Conservation (phyloP, 2,113 vertebrate genomes). For the Brachyhypopomus gauderio region DNA sequence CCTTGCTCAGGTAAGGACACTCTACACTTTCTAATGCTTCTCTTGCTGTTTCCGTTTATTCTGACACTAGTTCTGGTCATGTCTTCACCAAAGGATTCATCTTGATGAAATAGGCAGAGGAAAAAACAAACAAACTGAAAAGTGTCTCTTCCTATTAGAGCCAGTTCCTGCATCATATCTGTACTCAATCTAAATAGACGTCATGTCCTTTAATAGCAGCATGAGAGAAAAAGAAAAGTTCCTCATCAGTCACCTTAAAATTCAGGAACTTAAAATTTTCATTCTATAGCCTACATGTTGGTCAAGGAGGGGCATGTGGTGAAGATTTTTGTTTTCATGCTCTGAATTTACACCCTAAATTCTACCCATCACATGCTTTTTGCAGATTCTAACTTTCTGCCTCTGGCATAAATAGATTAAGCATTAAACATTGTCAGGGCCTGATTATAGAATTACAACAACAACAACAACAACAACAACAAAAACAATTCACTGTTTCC, state of each 20-base stretch:
- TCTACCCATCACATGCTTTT: neutral
- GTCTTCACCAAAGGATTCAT: no score
- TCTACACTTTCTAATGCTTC: neutral
- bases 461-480: neutral
- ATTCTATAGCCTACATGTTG: neutral
- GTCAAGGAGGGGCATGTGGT: constrained; percentile 6
- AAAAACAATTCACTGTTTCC: no score
- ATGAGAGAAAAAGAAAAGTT: neutral
- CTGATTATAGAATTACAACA: neutral
- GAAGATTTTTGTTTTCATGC: neutral
- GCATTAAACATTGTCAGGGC: no score
- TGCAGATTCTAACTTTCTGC: neutral
- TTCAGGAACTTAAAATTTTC: neutral
- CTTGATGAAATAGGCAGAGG: no score
- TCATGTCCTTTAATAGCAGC: neutral
- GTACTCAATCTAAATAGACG: neutral
- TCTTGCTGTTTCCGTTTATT: neutral
- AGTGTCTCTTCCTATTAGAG: neutral
- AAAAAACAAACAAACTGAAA: no score
- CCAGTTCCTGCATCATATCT: neutral
- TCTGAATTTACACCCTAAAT: neutral
- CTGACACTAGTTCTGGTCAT: neutral
- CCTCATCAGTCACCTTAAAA: neutral
- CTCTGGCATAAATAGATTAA: neutral
- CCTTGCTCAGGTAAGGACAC: neutral